Percentiles rank a stretch among this genome's conserved stretches.
These are phyloP conservation scores for Papilio aristodemus DNA, from an alignment of 1,140 invertebrate species.

Conservation along the genomic window DNA sequence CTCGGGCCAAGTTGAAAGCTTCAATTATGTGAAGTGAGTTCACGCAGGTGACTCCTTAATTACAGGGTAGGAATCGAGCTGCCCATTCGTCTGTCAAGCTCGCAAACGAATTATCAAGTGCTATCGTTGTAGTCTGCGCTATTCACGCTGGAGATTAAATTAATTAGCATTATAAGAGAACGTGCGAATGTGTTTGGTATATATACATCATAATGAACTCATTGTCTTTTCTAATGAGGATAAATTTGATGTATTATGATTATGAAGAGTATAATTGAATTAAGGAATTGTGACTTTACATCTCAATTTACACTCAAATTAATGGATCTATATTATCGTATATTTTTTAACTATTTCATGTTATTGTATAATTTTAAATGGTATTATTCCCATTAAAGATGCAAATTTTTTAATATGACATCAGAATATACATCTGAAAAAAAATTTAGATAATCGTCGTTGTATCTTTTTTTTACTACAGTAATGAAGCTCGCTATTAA, in stretches of 20 bases:
- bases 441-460: too few species aligned
- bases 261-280: too few species aligned
- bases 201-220: slow-evolving; percentile 6
- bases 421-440: too few species aligned
- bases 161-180: slow-evolving; percentile 24
- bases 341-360: too few species aligned
- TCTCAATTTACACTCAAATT: too few species aligned
- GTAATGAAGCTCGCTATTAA: neutral
- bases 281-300: too few species aligned
- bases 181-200: slow-evolving; percentile 15
- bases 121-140: slow-evolving; percentile 48
- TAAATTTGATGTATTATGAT: too few species aligned
- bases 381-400: too few species aligned
- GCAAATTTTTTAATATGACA: too few species aligned
- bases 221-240: neutral
- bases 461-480: neutral
- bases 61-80: slow-evolving; percentile 73
- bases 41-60: slow-evolving; percentile 79
- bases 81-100: slow-evolving; percentile 72
- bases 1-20: slow-evolving; percentile 74
- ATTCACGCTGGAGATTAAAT: slow-evolving; percentile 38
- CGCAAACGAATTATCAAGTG: slow-evolving; percentile 72
- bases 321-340: too few species aligned
- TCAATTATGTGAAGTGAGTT: slow-evolving; percentile 74
- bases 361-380: too few species aligned